Percentiles rank a stretch among this genome's conserved stretches.
Evolutionary conservation across 2,888 invertebrate genomes (phyloP).

Genomic region (Stegophylla sp.): DNA sequence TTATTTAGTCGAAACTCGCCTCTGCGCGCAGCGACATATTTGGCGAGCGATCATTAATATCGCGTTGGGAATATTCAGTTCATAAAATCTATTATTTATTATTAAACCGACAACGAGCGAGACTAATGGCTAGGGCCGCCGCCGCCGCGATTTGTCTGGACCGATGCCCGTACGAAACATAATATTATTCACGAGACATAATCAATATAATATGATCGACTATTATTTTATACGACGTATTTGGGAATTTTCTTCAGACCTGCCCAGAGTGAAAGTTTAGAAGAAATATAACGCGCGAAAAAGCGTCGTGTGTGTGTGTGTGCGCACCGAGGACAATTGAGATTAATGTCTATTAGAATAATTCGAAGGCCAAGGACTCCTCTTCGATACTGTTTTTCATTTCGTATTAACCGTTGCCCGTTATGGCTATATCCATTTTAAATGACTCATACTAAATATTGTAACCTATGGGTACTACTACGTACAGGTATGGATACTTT

Average conservation of each 20-base stretch:
- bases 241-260: background rate
- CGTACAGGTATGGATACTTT: too few species aligned
- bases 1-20: too few species aligned
- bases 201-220: background rate
- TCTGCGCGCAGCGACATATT: too few species aligned
- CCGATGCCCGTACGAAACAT: too few species aligned
- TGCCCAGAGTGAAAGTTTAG: conserved; percentile 39
- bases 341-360: conserved; percentile 54
- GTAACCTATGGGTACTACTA: too few species aligned
- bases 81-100: too few species aligned
- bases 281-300: conserved; percentile 12
- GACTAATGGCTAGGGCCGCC: too few species aligned
- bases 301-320: too few species aligned
- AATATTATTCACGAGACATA: background rate
- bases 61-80: too few species aligned
- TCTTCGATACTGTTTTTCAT: conserved; percentile 49
- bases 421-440: conserved; percentile 47
- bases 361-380: conserved; percentile 55
- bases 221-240: background rate
- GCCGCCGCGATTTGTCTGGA: too few species aligned
- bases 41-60: too few species aligned
- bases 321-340: conserved; percentile 51
- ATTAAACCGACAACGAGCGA: too few species aligned
- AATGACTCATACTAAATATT: conserved; percentile 55
- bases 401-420: conserved; percentile 40